phyloP scores from a whole-genome alignment of 2,888 invertebrate genomes.

The Agriopis leucophaearia region DNA sequence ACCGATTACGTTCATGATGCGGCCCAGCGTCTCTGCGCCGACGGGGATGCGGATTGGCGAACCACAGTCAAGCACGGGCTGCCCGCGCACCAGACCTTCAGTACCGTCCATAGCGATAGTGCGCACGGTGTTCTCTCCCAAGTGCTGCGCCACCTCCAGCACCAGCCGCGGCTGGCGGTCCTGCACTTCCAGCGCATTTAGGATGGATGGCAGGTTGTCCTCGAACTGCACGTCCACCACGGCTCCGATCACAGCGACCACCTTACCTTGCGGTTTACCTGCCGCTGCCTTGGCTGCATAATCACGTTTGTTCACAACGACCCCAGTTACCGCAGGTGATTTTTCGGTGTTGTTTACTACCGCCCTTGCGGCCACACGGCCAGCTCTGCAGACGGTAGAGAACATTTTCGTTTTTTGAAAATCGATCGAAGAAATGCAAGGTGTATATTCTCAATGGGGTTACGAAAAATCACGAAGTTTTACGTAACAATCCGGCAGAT shows the following conservation, averaged over 20 bases:
- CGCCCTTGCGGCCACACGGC: conserved; percentile 81
- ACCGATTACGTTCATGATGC: conserved; percentile 97
- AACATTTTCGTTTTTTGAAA: conserved; percentile 75
- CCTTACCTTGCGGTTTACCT: conserved; percentile 85
- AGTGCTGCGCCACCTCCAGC: conserved; percentile 96
- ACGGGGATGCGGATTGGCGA: conserved; percentile 97
- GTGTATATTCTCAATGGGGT: conserved; percentile 56
- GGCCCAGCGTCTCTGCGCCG: conserved; percentile 95
- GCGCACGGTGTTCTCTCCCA: conserved; percentile 95
- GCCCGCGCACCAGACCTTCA: conserved; percentile 96
- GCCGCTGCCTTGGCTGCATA: conserved; percentile 74
- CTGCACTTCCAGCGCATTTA: conserved; percentile 97
- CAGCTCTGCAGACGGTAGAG: conserved; percentile 83
- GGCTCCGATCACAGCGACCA: conserved; percentile 98
- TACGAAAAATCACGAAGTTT: conserved; percentile 64
- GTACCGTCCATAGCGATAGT: conserved; percentile 98
- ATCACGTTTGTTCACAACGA: conserved; percentile 76
- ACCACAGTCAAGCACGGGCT: conserved; percentile 93
- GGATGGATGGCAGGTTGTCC: conserved; percentile 95
- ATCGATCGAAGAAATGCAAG: conserved; percentile 65
- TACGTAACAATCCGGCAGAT: conserved; percentile 68
- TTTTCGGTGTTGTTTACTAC: conserved; percentile 85
- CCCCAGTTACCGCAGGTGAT: conserved; percentile 78
- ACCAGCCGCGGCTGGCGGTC: conserved; percentile 93
- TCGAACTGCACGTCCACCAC: conserved; percentile 99